Evolutionary conservation across 2,113 vertebrate species (phyloP).

Genomic region (Monarcha castaneiventris): DNA sequence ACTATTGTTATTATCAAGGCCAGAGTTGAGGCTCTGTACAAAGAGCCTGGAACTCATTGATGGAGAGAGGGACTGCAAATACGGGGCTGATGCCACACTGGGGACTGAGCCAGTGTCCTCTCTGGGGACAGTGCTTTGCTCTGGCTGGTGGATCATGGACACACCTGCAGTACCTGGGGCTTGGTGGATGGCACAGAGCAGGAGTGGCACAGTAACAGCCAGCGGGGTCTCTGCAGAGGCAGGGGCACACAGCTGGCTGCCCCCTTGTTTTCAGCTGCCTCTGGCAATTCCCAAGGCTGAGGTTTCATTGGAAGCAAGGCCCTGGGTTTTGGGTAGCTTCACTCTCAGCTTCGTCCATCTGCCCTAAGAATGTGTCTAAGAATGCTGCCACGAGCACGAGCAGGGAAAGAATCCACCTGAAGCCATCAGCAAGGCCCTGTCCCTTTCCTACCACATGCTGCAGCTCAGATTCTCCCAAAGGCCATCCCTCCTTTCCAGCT

Average conservation of each 20-base stretch:
- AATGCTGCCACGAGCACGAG: neutral
- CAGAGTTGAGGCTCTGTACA: neutral
- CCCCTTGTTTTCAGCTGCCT: neutral
- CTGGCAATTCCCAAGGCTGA: neutral
- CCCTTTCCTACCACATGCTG: neutral
- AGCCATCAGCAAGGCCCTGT: neutral
- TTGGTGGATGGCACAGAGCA: neutral
- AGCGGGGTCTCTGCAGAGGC: neutral
- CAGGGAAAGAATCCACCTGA: neutral
- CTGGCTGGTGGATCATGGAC: neutral
- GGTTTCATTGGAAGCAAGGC: neutral
- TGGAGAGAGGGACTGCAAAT: neutral
- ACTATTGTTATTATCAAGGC: neutral
- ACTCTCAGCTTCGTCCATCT: neutral
- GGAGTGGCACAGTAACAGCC: neutral
- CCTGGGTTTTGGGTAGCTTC: neutral
- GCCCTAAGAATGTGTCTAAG: neutral
- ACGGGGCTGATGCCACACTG: neutral
- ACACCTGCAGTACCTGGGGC: neutral
- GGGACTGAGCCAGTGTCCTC: neutral
- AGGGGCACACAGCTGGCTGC: neutral
- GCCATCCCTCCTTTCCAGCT: neutral
- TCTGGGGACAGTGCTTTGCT: neutral
- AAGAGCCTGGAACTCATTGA: neutral
- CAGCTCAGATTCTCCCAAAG: neutral